Evolutionary conservation across 2,113 vertebrate genomes (phyloP).

Genomic region (Mus spicilegus): DNA sequence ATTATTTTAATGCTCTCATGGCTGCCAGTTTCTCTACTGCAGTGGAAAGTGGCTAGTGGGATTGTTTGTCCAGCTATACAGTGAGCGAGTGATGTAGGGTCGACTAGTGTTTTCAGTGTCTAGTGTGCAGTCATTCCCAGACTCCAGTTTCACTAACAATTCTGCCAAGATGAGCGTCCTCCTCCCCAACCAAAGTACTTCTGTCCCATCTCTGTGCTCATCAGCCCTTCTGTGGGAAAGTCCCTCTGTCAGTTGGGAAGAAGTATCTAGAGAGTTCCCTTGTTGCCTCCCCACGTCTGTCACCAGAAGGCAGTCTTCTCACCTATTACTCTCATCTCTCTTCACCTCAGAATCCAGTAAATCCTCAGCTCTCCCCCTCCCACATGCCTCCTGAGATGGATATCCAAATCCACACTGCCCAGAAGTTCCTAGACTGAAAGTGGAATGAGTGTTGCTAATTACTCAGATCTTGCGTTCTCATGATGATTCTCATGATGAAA

Average conservation of each 20-base stretch:
- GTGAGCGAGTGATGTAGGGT: not conserved
- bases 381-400: not conserved
- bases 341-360: not conserved
- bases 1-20: not conserved
- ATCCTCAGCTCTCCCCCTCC: not conserved
- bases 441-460: slow-evolving; percentile 4
- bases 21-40: not conserved
- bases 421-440: not conserved
- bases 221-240: not conserved
- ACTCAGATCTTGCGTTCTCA: not conserved
- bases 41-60: not conserved
- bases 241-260: not conserved
- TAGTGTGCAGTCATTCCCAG: not conserved
- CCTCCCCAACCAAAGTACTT: not conserved
- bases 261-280: not conserved
- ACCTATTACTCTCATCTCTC: not conserved
- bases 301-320: not conserved
- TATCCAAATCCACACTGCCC: not conserved
- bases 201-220: not conserved
- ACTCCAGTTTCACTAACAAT: not conserved
- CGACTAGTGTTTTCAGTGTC: not conserved
- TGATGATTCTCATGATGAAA: slow-evolving; percentile 28
- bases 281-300: not conserved
- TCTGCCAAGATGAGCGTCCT: not conserved
- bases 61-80: not conserved